Evolutionary conservation across 2,797 vertebrate genomes (phyloP).

Genomic region (Gymnoscopelus braueri): DNA sequence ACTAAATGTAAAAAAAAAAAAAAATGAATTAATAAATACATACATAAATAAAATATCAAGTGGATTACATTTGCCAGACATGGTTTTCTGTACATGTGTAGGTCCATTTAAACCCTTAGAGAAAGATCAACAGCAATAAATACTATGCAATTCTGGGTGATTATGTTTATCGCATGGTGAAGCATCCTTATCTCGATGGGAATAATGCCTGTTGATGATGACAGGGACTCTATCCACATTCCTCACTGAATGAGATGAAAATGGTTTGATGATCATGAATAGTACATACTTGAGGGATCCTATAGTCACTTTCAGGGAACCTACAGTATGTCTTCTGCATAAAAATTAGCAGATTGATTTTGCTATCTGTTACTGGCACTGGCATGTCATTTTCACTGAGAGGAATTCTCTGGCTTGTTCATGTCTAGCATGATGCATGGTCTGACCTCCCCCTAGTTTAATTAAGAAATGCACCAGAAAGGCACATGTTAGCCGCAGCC

Average conservation of each 20-base stretch:
- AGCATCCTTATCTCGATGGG: neutral
- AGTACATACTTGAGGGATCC: constrained; percentile 22
- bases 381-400: constrained; percentile 30
- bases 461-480: constrained; percentile 45
- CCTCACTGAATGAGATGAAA: neutral
- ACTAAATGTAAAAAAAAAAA: too few relatives aligned
- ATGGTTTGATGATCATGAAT: constrained; percentile 18
- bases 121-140: constrained; percentile 30
- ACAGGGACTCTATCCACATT: neutral
- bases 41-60: neutral
- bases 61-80: constrained; percentile 18
- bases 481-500: constrained; percentile 21
- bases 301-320: constrained; percentile 1
- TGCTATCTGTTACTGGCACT: constrained; percentile 32
- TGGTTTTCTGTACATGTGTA: constrained; percentile 2
- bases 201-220: too few relatives aligned
- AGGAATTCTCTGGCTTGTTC: constrained; percentile 35
- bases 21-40: too few relatives aligned
- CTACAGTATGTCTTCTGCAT: constrained; percentile 20
- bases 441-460: constrained; percentile 42
- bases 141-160: constrained; percentile 8
- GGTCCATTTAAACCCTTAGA: constrained; percentile 12
- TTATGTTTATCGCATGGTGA: constrained; percentile 6
- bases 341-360: constrained; percentile 41
- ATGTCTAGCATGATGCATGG: constrained; percentile 24